Base-by-base conservation (phyloP, 2,888 invertebrate genomes). In the Sesamia inferens region DNA sequence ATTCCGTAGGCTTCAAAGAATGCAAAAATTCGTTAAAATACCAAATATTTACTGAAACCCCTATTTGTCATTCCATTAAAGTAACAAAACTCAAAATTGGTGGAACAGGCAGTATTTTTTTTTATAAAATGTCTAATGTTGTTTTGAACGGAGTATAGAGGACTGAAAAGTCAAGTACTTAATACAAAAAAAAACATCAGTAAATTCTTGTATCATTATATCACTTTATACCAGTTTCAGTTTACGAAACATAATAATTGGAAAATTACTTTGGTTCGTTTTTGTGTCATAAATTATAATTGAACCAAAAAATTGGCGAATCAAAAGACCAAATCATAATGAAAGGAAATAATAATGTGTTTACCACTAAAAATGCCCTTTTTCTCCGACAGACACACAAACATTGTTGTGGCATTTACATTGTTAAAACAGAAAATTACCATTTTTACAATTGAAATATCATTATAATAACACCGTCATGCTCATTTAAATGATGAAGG, bases 401-500 rank as follows among this genome's bases (percentile, higher is more conserved):
- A 69, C 16, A 39, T 47, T 24, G 7, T 61, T 19, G 62, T 47
- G 5, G 14, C 14, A 24, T 44, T 54, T 64, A 16, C 51, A 65
- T 54, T n/a, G 76, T 68, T 62, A 58, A 71, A 72, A 65, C 22
- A 0, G 57, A 13, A 47, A 71, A 70, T 79, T 75, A 74, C 14
- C 73, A 65, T 65, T 74, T 67, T 65, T 61, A 1, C 55, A 63
- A 14, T 55, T 48, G 14, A 77, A 76, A 76, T 66, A 66, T 48
- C 31, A 63, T 39, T 77, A 31, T 42, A 57, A 57, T 44, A 68
- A 72, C 14, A 68, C 61, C 19, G 24, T 61, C 61, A 51, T 65
- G 39, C 64, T 54, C 59, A 65, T 61, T 79, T 51, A 6, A 54
- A 55, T 39, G 16, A 74, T 58, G 14, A 64, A 64, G 13, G 48